phyloP scores from a whole-genome alignment of 2,113 vertebrate species.

The Manacus vitellinus region DNA sequence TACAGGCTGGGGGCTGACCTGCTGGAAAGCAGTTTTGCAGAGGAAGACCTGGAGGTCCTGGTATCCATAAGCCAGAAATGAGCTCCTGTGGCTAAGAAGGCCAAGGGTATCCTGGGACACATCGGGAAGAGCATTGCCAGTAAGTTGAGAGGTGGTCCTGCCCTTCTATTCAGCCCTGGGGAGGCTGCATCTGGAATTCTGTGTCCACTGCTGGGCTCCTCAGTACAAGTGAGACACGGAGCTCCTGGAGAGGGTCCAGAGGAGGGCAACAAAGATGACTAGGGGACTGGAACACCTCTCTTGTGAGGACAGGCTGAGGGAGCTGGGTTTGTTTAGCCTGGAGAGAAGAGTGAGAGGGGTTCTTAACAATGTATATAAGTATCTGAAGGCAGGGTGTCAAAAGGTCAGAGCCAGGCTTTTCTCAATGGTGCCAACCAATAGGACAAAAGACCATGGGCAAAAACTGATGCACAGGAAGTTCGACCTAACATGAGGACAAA shows the following conservation, averaged over 20 bases:
- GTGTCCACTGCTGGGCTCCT: not conserved
- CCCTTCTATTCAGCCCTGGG: rapidly evolving
- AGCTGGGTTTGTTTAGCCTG: not conserved
- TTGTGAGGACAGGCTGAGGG: not conserved
- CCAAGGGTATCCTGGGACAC: rapidly evolving
- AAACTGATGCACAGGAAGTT: not conserved
- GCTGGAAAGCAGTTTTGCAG: rapidly evolving
- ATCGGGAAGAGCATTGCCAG: not conserved
- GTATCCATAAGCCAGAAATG: not conserved
- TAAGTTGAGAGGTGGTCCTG: not conserved
- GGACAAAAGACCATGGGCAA: not conserved
- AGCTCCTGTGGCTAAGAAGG: not conserved
- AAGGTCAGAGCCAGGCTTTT: not conserved
- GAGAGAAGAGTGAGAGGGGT: not conserved
- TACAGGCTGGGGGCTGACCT: not conserved
- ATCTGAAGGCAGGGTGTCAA: not conserved
- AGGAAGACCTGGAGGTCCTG: not conserved
- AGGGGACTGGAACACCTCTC: not conserved
- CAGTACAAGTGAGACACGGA: not conserved
- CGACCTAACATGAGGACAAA: not conserved
- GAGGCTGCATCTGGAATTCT: not conserved
- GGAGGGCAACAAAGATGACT: not conserved
- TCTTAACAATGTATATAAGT: not conserved
- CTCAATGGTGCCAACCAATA: not conserved
- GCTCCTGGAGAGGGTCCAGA: not conserved